Evolutionary conservation across 2,888 invertebrate species (phyloP).

Genomic region (Lucinisca nassula): DNA sequence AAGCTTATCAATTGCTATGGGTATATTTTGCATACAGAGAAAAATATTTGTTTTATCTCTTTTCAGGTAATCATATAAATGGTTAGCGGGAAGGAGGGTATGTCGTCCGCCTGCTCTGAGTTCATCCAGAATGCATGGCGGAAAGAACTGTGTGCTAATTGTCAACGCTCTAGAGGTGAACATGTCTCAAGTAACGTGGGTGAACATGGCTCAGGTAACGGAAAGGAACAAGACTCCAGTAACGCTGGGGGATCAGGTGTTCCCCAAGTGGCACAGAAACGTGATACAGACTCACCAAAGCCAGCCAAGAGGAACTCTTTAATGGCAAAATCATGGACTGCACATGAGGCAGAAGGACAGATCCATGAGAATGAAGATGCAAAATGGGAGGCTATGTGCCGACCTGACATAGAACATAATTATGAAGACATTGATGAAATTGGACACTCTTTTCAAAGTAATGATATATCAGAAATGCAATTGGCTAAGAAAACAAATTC

Average conservation of each 20-base stretch:
- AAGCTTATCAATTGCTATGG: too few relatives aligned
- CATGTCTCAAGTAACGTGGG: constrained; percentile 65
- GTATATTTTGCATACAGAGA: too few relatives aligned
- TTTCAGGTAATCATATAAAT: constrained; percentile 16
- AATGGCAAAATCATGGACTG: constrained; percentile 68
- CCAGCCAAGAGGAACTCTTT: constrained; percentile 76
- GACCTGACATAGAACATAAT: constrained; percentile 55
- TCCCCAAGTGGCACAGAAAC: neutral
- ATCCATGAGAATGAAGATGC: constrained; percentile 50
- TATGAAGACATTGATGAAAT: constrained; percentile 63
- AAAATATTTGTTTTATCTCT: neutral
- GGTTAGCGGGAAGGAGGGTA: constrained; percentile 47
- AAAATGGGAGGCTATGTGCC: constrained; percentile 66
- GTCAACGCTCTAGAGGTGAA: constrained; percentile 79
- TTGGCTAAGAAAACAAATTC: neutral
- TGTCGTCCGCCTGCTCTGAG: constrained; percentile 80
- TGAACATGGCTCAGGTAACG: neutral
- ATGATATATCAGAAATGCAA: neutral
- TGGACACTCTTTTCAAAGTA: neutral
- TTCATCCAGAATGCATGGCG: constrained; percentile 85
- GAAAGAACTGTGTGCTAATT: constrained; percentile 83
- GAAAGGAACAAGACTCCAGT: neutral
- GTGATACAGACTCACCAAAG: constrained; percentile 72
- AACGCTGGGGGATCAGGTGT: neutral
- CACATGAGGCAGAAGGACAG: constrained; percentile 21